Conservation (phyloP, 2,888 invertebrate species). For the Pristionchus japonicus region DNA sequence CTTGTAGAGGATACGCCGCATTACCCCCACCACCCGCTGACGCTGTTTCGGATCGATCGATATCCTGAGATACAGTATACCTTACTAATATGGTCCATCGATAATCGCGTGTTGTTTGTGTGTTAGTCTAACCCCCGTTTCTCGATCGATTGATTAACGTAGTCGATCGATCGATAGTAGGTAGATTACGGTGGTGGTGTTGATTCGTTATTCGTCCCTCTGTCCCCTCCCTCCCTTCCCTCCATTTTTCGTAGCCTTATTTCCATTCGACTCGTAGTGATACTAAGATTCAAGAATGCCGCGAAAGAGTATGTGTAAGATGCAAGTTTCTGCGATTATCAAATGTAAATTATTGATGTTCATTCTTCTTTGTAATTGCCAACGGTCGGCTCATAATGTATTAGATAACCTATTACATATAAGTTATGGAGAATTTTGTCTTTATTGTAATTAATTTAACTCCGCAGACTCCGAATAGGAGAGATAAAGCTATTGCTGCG, state of each 20-base stretch:
- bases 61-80: conserved; percentile 2
- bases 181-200: neutral
- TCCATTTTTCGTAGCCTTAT: neutral
- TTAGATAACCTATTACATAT: conserved; percentile 18
- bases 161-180: neutral
- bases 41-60: conserved; percentile 33
- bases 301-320: neutral
- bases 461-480: neutral
- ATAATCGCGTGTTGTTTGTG: neutral
- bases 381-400: neutral
- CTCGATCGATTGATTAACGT: too few relatives aligned
- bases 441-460: neutral
- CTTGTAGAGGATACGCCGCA: neutral
- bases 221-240: neutral
- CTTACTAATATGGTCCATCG: conserved; percentile 20
- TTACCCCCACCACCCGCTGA: neutral
- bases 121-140: neutral
- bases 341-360: neutral
- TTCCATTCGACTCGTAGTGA: neutral
- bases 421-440: neutral
- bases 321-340: neutral
- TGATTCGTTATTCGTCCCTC: neutral
- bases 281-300: neutral
- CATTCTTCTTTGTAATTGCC: neutral
- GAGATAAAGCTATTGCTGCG: neutral